A percentile compares a stretch with the other conserved stretches of the same genome.
These are phyloP conservation scores for Emys orbicularis DNA, from an alignment of 2,797 vertebrate species.

Conservation along the genomic window DNA sequence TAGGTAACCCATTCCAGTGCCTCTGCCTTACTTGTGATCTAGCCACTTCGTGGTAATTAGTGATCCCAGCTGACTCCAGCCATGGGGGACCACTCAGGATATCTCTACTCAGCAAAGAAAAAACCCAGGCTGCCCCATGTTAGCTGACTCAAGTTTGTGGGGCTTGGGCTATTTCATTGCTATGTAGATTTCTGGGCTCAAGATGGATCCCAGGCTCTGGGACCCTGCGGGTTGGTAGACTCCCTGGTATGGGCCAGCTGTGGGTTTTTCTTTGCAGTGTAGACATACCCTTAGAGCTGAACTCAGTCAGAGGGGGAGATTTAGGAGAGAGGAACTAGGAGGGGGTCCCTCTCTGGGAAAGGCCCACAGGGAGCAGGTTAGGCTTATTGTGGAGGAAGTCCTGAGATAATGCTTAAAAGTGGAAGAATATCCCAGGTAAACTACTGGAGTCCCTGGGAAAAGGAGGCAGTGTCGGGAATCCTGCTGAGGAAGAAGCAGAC, in stretches of 20 bases:
- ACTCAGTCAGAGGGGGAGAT: background rate
- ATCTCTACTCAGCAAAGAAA: background rate
- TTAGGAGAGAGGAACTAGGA: background rate
- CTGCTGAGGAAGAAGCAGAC: background rate
- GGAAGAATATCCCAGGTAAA: background rate
- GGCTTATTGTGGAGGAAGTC: background rate
- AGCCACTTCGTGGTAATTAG: background rate
- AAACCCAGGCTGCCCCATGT: background rate
- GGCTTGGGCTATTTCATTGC: background rate
- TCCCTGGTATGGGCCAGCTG: background rate
- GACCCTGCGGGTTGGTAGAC: no score
- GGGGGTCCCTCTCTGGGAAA: no score
- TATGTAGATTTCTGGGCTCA: background rate
- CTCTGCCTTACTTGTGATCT: background rate
- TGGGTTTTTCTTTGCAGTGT: background rate
- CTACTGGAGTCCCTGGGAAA: background rate
- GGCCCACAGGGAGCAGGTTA: background rate
- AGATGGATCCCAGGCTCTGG: no score
- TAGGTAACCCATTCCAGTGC: no score
- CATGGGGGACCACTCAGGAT: no score
- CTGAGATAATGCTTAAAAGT: background rate
- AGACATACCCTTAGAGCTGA: background rate
- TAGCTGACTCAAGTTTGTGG: background rate
- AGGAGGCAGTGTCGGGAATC: background rate
- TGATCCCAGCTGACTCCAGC: background rate